Conservation (phyloP, 1,140 invertebrate genomes). For the Hormaphis cornu region DNA sequence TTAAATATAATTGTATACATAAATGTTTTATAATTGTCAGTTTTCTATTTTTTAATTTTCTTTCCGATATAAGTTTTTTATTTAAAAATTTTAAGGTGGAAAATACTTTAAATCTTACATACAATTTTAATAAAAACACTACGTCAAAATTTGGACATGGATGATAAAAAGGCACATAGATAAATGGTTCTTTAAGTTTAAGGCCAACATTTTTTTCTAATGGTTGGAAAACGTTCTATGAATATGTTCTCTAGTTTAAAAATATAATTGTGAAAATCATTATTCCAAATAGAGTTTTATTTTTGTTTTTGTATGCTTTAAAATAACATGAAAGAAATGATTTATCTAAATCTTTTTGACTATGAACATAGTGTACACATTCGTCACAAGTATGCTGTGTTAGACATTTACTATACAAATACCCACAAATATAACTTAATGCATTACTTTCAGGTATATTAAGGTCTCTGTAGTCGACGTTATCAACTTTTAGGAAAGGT, state of each 20-base stretch:
- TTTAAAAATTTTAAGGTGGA: background rate
- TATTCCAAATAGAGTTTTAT: background rate
- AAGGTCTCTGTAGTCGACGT: background rate
- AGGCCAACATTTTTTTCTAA: background rate
- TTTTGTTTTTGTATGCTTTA: background rate
- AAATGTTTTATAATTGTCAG: no score
- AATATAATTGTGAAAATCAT: background rate
- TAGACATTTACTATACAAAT: background rate
- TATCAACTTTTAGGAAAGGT: background rate
- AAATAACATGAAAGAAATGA: background rate
- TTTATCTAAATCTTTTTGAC: background rate
- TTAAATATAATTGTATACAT: no score
- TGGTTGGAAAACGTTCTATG: background rate
- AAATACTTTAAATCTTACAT: background rate
- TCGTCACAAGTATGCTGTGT: background rate
- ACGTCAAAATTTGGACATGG: background rate
- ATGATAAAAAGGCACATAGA: background rate
- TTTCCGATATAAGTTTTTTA: no score
- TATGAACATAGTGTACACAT: background rate
- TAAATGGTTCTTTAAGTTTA: background rate
- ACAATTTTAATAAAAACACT: background rate
- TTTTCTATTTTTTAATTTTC: no score
- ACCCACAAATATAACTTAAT: background rate
- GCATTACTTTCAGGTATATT: background rate
- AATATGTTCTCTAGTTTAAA: background rate